Evolutionary conservation across 2,797 vertebrate genomes (phyloP).

Genomic region (Sitta carolinensis): DNA sequence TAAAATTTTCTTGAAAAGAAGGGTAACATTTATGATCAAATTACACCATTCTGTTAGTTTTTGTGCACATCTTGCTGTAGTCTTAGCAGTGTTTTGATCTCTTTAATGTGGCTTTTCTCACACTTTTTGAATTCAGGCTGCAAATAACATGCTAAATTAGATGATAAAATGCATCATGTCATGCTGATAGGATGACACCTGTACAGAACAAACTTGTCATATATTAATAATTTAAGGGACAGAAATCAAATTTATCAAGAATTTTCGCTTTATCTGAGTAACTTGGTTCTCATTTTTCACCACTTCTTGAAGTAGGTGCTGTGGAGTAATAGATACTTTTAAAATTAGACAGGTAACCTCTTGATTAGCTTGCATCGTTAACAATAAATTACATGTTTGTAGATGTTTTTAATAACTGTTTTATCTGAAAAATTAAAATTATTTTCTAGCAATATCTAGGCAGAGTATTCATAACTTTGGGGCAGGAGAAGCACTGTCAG

Average conservation of each 20-base stretch:
- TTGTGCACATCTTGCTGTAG: not conserved
- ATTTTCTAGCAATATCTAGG: not conserved
- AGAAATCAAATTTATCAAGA: not conserved
- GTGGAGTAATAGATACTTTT: not conserved
- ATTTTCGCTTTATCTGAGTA: not conserved
- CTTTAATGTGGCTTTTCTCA: not conserved
- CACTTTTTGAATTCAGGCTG: not conserved
- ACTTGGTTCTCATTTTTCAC: not conserved
- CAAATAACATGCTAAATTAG: not conserved
- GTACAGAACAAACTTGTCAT: not conserved
- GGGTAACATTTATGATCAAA: not conserved
- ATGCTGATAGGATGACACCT: not conserved
- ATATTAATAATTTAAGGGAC: not conserved
- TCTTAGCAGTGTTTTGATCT: not conserved
- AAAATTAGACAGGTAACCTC: not conserved
- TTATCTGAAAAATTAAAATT: not conserved
- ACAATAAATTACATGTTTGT: not conserved
- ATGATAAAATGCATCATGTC: not conserved
- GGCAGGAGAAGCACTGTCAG: not conserved
- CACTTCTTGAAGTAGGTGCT: not conserved
- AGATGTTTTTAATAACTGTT: not conserved
- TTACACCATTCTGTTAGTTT: not conserved
- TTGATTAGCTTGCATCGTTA: not conserved
- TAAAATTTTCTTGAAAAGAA: not conserved
- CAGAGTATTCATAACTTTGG: not conserved